Conservation (phyloP, 1,140 invertebrate species). For the Copidosoma floridanum region DNA sequence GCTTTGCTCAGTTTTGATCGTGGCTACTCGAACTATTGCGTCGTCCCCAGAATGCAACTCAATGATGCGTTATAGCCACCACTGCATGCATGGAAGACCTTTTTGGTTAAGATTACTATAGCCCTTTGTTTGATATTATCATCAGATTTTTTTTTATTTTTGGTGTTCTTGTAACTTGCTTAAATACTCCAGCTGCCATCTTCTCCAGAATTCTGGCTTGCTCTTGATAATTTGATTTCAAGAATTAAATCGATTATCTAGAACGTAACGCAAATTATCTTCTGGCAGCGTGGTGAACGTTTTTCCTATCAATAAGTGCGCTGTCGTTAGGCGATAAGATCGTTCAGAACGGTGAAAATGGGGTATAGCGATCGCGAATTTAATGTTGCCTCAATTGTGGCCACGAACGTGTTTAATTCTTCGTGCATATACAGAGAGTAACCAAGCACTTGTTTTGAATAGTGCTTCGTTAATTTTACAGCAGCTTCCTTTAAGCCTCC, state of each 20-base stretch:
- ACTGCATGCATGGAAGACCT: too few relatives aligned
- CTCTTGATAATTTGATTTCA: conserved; percentile 18
- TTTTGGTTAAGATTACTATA: conserved; percentile 17
- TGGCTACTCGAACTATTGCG: too few relatives aligned
- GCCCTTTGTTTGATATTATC: background rate
- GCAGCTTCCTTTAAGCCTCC: too few relatives aligned
- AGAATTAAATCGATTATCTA: conserved; percentile 12
- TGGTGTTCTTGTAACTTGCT: conserved; percentile 33
- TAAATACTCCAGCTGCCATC: conserved; percentile 37
- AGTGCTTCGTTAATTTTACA: too few relatives aligned
- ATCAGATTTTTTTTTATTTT: too few relatives aligned
- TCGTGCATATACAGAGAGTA: background rate
- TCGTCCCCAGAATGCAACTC: conserved; percentile 7
- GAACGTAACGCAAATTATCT: background rate
- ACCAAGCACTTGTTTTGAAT: background rate
- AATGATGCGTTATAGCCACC: conserved; percentile 3
- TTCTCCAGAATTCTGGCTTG: conserved; percentile 32
- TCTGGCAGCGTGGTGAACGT: background rate
- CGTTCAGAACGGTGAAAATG: too few relatives aligned
- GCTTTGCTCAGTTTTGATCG: too few relatives aligned
- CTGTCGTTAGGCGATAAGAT: too few relatives aligned
- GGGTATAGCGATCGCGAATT: too few relatives aligned
- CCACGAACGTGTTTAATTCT: too few relatives aligned
- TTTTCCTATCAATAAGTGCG: conserved; percentile 20
- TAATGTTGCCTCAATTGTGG: too few relatives aligned